Evolutionary conservation across 2,113 vertebrate species (phyloP).

Genomic region (Rutilus rutilus): DNA sequence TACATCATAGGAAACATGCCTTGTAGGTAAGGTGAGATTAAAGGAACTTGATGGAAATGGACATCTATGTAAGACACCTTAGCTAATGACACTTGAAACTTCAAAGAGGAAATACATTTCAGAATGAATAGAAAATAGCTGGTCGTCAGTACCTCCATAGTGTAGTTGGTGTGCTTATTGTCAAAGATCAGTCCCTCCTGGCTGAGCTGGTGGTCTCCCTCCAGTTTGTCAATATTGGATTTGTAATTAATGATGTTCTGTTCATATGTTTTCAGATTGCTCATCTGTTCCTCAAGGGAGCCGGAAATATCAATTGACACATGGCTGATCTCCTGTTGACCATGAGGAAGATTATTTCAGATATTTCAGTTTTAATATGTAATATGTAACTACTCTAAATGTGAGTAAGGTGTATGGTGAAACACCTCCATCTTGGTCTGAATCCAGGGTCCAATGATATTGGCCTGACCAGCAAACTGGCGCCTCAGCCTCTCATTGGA

Average conservation of each 20-base stretch:
- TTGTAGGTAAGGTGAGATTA: not conserved
- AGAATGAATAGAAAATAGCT: not conserved
- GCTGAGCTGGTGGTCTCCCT: constrained; percentile 90
- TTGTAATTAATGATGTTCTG: constrained; percentile 92
- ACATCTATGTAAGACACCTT: not conserved
- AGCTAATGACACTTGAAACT: not conserved
- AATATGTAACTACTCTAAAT: not conserved
- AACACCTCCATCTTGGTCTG: constrained; percentile 80
- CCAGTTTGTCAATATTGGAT: constrained; percentile 88
- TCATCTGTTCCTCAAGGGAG: constrained; percentile 92
- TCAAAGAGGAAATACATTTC: not conserved
- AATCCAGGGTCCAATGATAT: constrained; percentile 80
- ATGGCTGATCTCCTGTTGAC: constrained; percentile 84
- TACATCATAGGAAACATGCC: not conserved
- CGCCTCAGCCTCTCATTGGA: constrained; percentile 81
- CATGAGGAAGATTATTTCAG: not conserved
- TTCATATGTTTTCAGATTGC: constrained; percentile 87
- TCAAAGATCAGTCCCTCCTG: constrained; percentile 91
- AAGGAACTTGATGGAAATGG: not conserved
- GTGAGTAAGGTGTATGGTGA: not conserved
- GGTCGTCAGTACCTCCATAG: constrained; percentile 70
- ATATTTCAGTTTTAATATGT: not conserved
- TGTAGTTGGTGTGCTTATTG: constrained; percentile 82
- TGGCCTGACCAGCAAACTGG: constrained; percentile 79
- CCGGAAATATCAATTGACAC: constrained; percentile 84